These are phyloP conservation scores for Aleadryas rufinucha DNA, from an alignment of 2,113 vertebrate species.

Conservation along the genomic window DNA sequence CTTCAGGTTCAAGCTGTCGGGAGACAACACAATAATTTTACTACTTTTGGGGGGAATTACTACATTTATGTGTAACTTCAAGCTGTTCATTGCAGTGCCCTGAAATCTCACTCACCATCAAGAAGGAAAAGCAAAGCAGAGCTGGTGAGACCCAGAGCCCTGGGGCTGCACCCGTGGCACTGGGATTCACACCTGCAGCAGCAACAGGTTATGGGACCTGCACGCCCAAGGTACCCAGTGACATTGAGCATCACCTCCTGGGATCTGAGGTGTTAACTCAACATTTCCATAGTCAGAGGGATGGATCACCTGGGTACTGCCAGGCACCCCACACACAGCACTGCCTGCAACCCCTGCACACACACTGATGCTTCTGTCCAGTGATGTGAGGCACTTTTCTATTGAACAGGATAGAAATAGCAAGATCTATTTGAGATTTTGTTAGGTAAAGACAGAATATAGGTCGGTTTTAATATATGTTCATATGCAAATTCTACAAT, in stretches of 20 bases:
- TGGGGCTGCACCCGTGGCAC: background rate
- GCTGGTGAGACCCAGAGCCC: rapidly evolving
- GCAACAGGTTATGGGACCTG: rapidly evolving
- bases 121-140: background rate
- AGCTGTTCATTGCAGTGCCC: background rate
- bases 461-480: background rate
- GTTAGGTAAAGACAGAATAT: background rate
- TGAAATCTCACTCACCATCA: background rate
- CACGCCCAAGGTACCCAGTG: background rate
- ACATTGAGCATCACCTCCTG: background rate
- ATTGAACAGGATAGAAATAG: background rate
- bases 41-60: background rate
- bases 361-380: rapidly evolving
- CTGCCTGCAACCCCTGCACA: background rate
- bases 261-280: rapidly evolving
- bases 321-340: background rate
- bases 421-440: background rate
- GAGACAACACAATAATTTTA: background rate
- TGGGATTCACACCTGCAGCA: background rate
- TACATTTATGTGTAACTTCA: background rate
- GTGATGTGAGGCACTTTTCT: rapidly evolving
- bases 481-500: background rate
- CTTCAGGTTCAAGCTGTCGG: background rate
- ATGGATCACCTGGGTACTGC: rapidly evolving
- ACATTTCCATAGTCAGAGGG: rapidly evolving